These are phyloP conservation scores for Zosterops hypoxanthus DNA, from an alignment of 2,113 vertebrate species.

Conservation along the genomic window DNA sequence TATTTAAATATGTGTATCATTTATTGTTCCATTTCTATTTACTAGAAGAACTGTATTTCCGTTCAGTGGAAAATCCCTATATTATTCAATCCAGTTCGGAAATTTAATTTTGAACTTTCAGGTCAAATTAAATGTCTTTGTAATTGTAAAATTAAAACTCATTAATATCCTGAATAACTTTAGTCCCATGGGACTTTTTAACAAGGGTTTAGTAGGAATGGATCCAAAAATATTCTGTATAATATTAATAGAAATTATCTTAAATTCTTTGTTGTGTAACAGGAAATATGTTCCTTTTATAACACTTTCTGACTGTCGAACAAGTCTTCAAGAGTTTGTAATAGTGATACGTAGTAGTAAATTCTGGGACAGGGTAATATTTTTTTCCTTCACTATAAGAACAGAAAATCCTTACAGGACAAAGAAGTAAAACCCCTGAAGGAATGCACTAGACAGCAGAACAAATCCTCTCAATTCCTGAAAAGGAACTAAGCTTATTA, in stretches of 20 bases:
- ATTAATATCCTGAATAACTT: neutral
- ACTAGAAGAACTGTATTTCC: neutral
- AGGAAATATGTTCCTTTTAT: neutral
- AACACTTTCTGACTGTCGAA: neutral
- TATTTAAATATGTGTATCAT: neutral
- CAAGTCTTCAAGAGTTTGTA: neutral
- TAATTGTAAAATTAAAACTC: constrained; percentile 12
- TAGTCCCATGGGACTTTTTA: neutral
- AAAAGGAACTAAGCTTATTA: neutral
- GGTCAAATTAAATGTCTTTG: neutral
- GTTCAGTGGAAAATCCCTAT: neutral
- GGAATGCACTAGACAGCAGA: neutral
- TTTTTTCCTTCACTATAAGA: neutral
- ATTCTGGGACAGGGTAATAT: neutral
- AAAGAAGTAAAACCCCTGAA: neutral
- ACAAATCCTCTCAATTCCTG: neutral
- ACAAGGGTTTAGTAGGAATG: neutral
- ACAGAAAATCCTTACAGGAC: neutral
- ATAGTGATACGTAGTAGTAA: neutral
- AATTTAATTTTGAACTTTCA: neutral
- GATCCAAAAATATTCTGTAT: neutral
- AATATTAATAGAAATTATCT: neutral
- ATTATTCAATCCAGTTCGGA: neutral
- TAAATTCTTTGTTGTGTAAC: neutral
- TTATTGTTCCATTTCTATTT: neutral